A percentile compares a stretch with the other conserved stretches of the same genome.
These are phyloP conservation scores for Tenebrio molitor DNA, from an alignment of 1,140 invertebrate species.

Conservation along the genomic window DNA sequence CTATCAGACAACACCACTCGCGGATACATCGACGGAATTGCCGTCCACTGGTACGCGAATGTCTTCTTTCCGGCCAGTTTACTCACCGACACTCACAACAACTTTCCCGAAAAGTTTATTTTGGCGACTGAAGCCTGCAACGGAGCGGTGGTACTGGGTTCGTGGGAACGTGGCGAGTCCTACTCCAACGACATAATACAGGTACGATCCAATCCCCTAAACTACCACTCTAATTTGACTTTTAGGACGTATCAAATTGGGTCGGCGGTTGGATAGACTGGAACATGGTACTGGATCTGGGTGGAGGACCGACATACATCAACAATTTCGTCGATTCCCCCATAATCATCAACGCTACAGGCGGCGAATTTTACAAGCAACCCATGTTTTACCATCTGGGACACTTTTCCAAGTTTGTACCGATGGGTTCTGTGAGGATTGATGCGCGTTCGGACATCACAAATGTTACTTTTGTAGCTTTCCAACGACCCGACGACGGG, in stretches of 20 bases:
- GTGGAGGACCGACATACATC: slow-evolving; percentile 80
- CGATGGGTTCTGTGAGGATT: slow-evolving; percentile 67
- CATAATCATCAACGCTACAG: slow-evolving; percentile 74
- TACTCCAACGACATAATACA: slow-evolving; percentile 81
- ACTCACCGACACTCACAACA: slow-evolving; percentile 71
- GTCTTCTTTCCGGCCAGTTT: slow-evolving; percentile 67
- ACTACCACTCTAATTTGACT: slow-evolving; percentile 28
- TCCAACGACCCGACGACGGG: slow-evolving; percentile 68
- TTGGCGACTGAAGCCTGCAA: slow-evolving; percentile 83
- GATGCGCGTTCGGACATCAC: slow-evolving; percentile 46
- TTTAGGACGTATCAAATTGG: slow-evolving; percentile 72
- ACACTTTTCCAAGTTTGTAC: slow-evolving; percentile 77
- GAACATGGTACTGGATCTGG: slow-evolving; percentile 77
- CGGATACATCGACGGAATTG: slow-evolving; percentile 81
- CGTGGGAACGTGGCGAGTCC: slow-evolving; percentile 73
- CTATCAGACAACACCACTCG: slow-evolving; percentile 43
- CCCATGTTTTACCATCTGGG: slow-evolving; percentile 80
- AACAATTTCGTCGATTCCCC: slow-evolving; percentile 78
- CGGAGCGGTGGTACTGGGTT: slow-evolving; percentile 64
- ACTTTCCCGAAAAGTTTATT: slow-evolving; percentile 72
- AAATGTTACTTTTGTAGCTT: slow-evolving; percentile 65
- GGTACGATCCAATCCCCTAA: slow-evolving; percentile 64
- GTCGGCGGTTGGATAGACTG: slow-evolving; percentile 80
- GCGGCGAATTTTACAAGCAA: slow-evolving; percentile 78
- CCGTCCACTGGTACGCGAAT: slow-evolving; percentile 84